Percentiles rank a stretch among this genome's conserved stretches.
These are phyloP conservation scores for Tetramorium alpestre DNA, from an alignment of 1,140 invertebrate genomes.

Conservation along the genomic window DNA sequence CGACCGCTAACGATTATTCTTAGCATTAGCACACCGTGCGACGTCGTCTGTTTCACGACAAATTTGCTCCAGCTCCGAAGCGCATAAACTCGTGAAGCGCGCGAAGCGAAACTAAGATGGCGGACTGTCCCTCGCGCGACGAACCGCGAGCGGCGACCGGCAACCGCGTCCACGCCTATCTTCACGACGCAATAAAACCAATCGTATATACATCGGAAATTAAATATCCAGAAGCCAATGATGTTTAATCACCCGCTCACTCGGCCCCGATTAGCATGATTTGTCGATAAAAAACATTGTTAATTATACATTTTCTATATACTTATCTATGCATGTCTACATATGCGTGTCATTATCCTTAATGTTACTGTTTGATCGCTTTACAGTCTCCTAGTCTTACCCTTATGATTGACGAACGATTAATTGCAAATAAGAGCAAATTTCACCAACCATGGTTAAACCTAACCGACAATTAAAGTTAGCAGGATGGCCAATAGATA, in stretches of 20 bases:
- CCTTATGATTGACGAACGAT: too few species aligned
- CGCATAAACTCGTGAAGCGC: background rate
- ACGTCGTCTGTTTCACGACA: background rate
- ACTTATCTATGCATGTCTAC: too few species aligned
- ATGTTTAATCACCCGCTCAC: background rate
- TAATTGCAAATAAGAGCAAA: too few species aligned
- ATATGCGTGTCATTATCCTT: background rate
- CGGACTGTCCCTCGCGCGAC: background rate
- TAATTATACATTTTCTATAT: background rate
- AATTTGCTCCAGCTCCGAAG: background rate
- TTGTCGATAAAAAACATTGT: background rate
- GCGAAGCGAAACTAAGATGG: background rate
- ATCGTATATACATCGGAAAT: background rate
- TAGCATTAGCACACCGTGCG: background rate
- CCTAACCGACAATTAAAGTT: too few species aligned
- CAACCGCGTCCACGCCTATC: background rate
- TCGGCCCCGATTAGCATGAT: background rate
- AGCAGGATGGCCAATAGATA: too few species aligned
- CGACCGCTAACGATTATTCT: background rate
- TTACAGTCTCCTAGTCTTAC: too few species aligned
- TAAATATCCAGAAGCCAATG: background rate
- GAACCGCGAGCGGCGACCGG: background rate
- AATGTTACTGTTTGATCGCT: too few species aligned
- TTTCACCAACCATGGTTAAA: too few species aligned
- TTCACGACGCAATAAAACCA: background rate